Percentiles rank a stretch among this genome's conserved stretches.
These are phyloP conservation scores for Hystrix brachyura DNA, from an alignment of 2,113 vertebrate genomes.

Conservation along the genomic window DNA sequence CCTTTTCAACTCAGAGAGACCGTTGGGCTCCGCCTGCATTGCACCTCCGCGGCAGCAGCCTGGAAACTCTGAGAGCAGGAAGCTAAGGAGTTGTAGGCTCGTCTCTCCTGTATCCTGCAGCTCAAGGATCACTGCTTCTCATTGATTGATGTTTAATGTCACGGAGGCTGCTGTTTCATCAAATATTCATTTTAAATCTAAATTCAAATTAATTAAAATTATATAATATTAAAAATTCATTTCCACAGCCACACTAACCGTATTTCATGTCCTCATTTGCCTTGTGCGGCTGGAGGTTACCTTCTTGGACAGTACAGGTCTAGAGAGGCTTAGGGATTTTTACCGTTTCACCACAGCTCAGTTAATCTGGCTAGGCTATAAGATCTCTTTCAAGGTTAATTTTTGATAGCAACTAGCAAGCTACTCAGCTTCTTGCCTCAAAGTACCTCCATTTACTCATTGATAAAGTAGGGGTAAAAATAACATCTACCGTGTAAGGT, in stretches of 20 bases:
- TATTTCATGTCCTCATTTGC: conserved; percentile 42
- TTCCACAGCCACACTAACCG: background rate
- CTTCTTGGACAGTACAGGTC: background rate
- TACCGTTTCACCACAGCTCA: background rate
- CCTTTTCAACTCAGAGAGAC: background rate
- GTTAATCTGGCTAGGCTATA: background rate
- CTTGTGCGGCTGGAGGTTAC: background rate
- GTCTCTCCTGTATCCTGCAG: background rate
- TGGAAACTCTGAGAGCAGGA: background rate
- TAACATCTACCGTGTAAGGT: background rate
- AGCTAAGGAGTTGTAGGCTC: background rate
- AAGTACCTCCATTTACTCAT: background rate
- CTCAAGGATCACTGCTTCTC: background rate
- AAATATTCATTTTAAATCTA: conserved; percentile 54
- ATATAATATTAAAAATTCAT: conserved; percentile 35
- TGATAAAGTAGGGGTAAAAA: background rate
- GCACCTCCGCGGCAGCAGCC: background rate
- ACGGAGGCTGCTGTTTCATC: conserved; percentile 42
- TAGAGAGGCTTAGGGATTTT: background rate
- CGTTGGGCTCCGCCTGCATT: background rate
- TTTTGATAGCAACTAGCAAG: background rate
- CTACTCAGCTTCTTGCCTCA: background rate
- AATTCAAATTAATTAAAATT: conserved; percentile 58
- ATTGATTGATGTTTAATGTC: background rate
- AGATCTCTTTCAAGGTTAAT: background rate